These are phyloP conservation scores for Engystomops pustulosus DNA, from an alignment of 2,113 vertebrate genomes.

Conservation along the genomic window DNA sequence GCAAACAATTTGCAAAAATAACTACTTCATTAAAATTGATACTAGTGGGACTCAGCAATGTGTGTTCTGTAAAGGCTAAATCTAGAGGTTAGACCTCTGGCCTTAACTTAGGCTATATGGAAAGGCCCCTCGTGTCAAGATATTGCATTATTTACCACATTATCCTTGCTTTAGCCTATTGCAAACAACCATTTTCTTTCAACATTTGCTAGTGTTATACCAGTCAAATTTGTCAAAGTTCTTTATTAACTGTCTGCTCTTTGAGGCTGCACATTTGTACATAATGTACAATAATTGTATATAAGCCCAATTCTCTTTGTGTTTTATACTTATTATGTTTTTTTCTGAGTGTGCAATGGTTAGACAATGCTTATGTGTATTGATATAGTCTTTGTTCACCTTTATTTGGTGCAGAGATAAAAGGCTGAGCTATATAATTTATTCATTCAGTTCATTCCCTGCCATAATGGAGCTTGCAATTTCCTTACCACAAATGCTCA, in stretches of 20 bases:
- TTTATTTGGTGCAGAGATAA: background rate
- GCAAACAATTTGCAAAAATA: too few relatives aligned
- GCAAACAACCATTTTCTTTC: background rate
- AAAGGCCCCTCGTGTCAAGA: background rate
- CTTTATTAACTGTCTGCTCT: background rate
- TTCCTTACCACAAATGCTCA: slow-evolving; percentile 14
- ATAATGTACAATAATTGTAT: too few relatives aligned
- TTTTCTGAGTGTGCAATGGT: background rate
- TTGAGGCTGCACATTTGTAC: background rate
- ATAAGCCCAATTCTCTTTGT: background rate
- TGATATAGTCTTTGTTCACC: background rate
- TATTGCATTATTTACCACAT: too few relatives aligned
- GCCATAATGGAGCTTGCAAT: slow-evolving; percentile 9
- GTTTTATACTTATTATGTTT: background rate
- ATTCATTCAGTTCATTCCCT: slow-evolving; percentile 6
- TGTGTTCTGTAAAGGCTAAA: too few relatives aligned
- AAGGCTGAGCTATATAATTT: background rate
- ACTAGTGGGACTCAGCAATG: too few relatives aligned
- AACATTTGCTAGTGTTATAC: background rate
- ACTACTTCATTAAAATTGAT: too few relatives aligned
- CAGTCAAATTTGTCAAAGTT: background rate
- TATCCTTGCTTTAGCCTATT: background rate
- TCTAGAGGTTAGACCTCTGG: too few relatives aligned
- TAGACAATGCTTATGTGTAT: background rate
- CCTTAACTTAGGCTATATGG: too few relatives aligned